Percentiles rank a stretch among this genome's conserved stretches.
Conservation (phyloP, 2,797 vertebrate genomes). For the Apodemus agrarius region DNA sequence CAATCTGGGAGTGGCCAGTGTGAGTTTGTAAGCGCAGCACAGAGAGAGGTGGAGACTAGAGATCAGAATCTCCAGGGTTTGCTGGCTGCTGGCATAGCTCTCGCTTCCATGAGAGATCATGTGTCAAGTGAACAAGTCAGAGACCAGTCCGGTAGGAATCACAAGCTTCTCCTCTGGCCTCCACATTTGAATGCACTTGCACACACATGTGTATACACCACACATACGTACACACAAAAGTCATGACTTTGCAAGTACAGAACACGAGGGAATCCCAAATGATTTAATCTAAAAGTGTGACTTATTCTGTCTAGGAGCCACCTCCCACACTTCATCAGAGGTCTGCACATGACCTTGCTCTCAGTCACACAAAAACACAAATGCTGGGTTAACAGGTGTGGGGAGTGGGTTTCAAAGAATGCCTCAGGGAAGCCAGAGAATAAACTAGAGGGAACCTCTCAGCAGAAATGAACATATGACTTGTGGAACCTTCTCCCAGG, state of each 20-base stretch:
- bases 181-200: background rate
- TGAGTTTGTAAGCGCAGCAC: background rate
- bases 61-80: background rate
- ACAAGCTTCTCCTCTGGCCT: too few species aligned
- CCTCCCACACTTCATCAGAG: slow-evolving; percentile 74
- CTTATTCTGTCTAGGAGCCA: slow-evolving; percentile 73
- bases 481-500: slow-evolving; percentile 26
- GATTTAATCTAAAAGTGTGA: slow-evolving; percentile 74
- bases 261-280: slow-evolving; percentile 71
- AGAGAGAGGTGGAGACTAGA: too few species aligned
- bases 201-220: background rate
- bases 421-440: slow-evolving; percentile 62
- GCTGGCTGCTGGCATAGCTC: background rate
- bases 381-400: slow-evolving; percentile 76
- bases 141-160: background rate
- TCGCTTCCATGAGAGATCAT: background rate
- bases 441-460: slow-evolving; percentile 44
- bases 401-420: slow-evolving; percentile 74
- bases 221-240: background rate
- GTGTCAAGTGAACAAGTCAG: background rate
- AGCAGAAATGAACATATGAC: slow-evolving; percentile 54
- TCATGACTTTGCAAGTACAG: slow-evolving; percentile 11
- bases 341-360: slow-evolving; percentile 82
- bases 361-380: slow-evolving; percentile 78
- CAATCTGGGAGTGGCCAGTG: background rate